Conservation (phyloP, 2,797 vertebrate genomes). For the Cottoperca gobio region DNA sequence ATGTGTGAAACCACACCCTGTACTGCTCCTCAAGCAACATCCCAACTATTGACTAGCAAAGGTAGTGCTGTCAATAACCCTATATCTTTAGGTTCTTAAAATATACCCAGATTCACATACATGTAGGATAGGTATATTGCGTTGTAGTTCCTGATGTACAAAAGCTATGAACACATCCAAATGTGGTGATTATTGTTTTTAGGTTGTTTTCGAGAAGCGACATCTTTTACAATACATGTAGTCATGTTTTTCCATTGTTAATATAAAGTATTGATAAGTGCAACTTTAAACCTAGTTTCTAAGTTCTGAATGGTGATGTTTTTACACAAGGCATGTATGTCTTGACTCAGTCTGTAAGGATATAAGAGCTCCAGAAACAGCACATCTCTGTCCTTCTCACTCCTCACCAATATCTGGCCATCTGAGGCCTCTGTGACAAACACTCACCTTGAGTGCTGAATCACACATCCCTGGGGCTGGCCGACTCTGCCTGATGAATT, state of each 20-base stretch:
- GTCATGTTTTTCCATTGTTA: not conserved
- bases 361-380: constrained; percentile 46
- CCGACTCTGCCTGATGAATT: constrained; percentile 84
- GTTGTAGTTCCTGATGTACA: too few relatives aligned
- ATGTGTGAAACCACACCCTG: too few relatives aligned
- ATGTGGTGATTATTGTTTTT: too few relatives aligned
- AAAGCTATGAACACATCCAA: too few relatives aligned
- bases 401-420: constrained; percentile 71
- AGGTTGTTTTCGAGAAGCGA: too few relatives aligned
- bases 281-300: not conserved
- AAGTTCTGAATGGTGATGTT: not conserved
- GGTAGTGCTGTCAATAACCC: too few relatives aligned
- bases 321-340: not conserved
- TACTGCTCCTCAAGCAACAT: too few relatives aligned
- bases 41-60: too few relatives aligned
- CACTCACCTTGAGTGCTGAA: constrained; percentile 87
- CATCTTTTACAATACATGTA: too few relatives aligned
- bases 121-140: too few relatives aligned
- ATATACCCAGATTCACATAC: too few relatives aligned
- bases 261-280: not conserved
- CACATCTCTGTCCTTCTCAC: constrained; percentile 61
- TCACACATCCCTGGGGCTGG: constrained; percentile 79
- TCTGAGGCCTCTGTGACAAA: constrained; percentile 84
- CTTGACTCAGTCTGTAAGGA: constrained; percentile 3
- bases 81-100: too few relatives aligned